Evolutionary conservation across 2,797 vertebrate genomes (phyloP).

Genomic region (Cyclopterus lumpus): DNA sequence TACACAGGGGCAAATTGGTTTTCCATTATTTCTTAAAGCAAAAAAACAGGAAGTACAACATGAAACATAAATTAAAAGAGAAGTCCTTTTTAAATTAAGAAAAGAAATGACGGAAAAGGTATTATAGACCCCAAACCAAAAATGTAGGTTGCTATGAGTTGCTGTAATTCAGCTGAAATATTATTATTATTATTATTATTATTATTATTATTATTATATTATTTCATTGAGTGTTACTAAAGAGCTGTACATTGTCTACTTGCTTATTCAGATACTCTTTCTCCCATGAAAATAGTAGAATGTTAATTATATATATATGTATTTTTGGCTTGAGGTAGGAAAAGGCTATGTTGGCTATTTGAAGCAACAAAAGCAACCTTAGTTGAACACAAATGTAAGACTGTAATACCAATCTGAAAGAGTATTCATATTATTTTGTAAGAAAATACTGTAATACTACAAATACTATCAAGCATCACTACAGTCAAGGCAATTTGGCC

Average conservation of each 20-base stretch:
- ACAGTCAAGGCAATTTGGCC: background rate
- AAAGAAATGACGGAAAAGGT: background rate
- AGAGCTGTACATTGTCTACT: background rate
- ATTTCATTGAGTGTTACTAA: background rate
- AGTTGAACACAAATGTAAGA: background rate
- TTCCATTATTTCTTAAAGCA: background rate
- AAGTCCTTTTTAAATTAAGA: background rate
- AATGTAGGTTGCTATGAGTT: background rate
- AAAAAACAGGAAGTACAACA: background rate
- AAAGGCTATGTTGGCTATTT: background rate
- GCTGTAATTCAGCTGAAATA: background rate
- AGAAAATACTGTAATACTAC: conserved; percentile 17
- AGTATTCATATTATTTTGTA: conserved; percentile 4
- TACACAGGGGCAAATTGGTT: background rate
- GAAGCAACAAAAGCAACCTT: background rate
- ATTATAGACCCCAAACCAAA: background rate
- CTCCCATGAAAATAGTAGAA: background rate
- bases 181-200: too few relatives aligned
- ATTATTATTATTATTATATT: too few relatives aligned
- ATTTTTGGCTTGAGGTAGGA: background rate
- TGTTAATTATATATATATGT: background rate
- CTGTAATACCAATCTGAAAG: conserved; percentile 10
- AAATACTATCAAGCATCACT: background rate
- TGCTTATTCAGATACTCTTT: background rate
- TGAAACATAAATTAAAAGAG: background rate